These are phyloP conservation scores for Lordiphosa mommai DNA, from an alignment of 1,140 invertebrate genomes.

Conservation along the genomic window DNA sequence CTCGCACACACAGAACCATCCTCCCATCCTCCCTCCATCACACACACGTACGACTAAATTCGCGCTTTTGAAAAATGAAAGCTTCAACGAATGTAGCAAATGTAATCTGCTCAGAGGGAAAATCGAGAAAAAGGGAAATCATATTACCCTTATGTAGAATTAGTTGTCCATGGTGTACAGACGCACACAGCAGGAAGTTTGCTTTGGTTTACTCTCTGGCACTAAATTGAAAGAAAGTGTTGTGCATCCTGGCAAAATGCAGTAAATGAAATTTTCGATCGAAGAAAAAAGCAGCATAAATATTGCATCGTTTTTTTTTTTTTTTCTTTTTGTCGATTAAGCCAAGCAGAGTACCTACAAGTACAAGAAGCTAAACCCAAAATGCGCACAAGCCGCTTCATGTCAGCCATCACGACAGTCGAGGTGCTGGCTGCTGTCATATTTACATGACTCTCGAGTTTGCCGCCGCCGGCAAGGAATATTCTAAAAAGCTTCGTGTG, in stretches of 20 bases:
- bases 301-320: constrained; percentile 46
- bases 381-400: constrained; percentile 41
- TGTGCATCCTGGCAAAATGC: constrained; percentile 16
- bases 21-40: not conserved
- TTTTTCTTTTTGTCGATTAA: constrained; percentile 36
- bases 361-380: constrained; percentile 40
- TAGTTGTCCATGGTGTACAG: constrained; percentile 20
- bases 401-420: constrained; percentile 20
- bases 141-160: constrained; percentile 36
- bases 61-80: constrained; percentile 62
- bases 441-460: constrained; percentile 59
- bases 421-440: constrained; percentile 28
- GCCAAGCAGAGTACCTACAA: constrained; percentile 27
- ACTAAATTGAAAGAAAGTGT: constrained; percentile 19
- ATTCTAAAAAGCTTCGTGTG: constrained; percentile 59
- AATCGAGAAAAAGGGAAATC: constrained; percentile 17
- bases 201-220: constrained; percentile 22
- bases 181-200: constrained; percentile 48
- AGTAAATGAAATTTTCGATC: constrained; percentile 42
- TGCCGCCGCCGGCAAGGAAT: constrained; percentile 32
- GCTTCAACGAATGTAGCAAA: constrained; percentile 34
- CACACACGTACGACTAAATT: constrained; percentile 39
- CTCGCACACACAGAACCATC: constrained; percentile 15
- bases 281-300: constrained; percentile 65
- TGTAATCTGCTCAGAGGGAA: constrained; percentile 41